Conservation (phyloP, 2,797 vertebrate species). For the Pangasius larnaudii region DNA sequence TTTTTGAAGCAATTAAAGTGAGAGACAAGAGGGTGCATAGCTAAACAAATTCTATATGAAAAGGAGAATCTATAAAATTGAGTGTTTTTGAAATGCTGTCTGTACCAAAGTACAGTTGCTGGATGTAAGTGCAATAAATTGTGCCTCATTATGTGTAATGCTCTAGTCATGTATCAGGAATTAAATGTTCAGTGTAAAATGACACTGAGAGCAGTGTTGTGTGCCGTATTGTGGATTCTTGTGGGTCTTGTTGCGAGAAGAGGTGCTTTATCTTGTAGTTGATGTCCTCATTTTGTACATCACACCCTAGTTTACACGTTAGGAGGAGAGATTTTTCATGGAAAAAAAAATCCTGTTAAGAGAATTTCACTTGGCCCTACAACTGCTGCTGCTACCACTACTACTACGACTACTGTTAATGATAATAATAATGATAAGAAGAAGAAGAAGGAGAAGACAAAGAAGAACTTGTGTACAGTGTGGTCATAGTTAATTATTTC, state of each 20-base stretch:
- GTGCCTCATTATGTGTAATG: not conserved
- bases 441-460: not conserved
- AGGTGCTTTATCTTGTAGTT: slow-evolving; percentile 9
- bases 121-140: slow-evolving; percentile 48
- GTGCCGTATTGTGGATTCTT: not conserved
- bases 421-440: not conserved
- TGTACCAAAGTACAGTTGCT: slow-evolving; percentile 46
- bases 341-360: not conserved
- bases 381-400: not conserved
- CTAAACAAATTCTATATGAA: slow-evolving; percentile 51
- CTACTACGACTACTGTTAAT: not conserved
- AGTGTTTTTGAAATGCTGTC: slow-evolving; percentile 43
- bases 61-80: slow-evolving; percentile 51
- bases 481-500: not conserved
- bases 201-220: slow-evolving; percentile 1
- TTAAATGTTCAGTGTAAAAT: slow-evolving; percentile 22
- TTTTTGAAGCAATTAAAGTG: slow-evolving; percentile 64
- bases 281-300: not conserved
- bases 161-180: slow-evolving; percentile 41
- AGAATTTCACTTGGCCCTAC: not conserved
- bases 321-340: not conserved
- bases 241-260: not conserved
- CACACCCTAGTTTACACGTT: not conserved
- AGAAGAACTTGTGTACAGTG: not conserved
- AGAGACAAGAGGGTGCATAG: slow-evolving; percentile 44